Evolutionary conservation across 2,888 invertebrate species (phyloP).

Genomic region (Seladonia tumulorum): DNA sequence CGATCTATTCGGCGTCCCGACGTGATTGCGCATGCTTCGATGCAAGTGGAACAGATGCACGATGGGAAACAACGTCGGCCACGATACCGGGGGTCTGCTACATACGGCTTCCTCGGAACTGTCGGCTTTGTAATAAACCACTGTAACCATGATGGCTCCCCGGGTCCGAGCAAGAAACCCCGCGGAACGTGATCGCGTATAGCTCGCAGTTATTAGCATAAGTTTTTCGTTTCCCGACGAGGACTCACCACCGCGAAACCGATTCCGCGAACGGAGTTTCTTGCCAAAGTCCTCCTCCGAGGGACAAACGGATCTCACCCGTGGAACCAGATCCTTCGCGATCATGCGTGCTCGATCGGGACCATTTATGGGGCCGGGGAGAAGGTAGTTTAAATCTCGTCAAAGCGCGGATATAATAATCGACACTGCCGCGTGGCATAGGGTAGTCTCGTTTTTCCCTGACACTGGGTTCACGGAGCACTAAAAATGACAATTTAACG

Average conservation of each 20-base stretch:
- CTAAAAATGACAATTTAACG: too few relatives aligned
- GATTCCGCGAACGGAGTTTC: slow-evolving; percentile 30
- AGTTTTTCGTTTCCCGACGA: slow-evolving; percentile 20
- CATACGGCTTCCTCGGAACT: slow-evolving; percentile 22
- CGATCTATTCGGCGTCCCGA: slow-evolving; percentile 14
- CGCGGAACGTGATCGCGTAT: slow-evolving; percentile 35
- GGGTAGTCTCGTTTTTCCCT: too few relatives aligned
- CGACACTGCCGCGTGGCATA: too few relatives aligned
- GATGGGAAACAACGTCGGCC: slow-evolving; percentile 38
- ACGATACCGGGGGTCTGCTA: background rate
- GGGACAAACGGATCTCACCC: background rate
- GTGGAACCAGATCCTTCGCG: background rate
- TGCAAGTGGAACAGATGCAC: slow-evolving; percentile 39
- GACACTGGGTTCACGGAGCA: too few relatives aligned
- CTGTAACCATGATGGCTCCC: background rate
- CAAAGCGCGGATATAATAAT: background rate
- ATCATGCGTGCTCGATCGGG: background rate
- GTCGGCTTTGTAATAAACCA: slow-evolving; percentile 24
- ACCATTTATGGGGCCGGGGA: background rate
- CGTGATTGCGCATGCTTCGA: slow-evolving; percentile 24
- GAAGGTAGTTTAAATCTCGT: slow-evolving; percentile 26
- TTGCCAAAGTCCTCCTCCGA: slow-evolving; percentile 17
- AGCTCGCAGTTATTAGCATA: slow-evolving; percentile 31
- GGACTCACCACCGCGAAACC: background rate
- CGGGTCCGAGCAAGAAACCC: slow-evolving; percentile 24